Conservation (phyloP, 2,113 vertebrate genomes). For the Oncorhynchus clarkii region DNA sequence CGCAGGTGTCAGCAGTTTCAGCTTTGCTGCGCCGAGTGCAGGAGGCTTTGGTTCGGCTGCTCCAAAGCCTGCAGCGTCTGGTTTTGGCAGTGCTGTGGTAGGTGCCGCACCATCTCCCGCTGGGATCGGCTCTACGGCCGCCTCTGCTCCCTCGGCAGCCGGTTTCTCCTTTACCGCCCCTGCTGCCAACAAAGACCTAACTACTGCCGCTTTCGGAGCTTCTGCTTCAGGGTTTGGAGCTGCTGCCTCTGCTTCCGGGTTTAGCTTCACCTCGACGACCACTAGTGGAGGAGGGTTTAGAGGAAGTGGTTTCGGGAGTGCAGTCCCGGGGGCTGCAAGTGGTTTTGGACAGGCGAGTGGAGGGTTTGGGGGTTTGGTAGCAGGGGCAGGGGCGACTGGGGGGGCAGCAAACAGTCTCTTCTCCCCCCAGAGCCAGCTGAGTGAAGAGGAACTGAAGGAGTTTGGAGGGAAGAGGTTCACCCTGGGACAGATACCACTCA, state of each 20-base stretch:
- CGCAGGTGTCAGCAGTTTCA: slow-evolving; percentile 63
- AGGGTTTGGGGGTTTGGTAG: slow-evolving; percentile 25
- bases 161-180: slow-evolving; percentile 65
- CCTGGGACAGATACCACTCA: slow-evolving; percentile 81
- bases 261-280: slow-evolving; percentile 56
- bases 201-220: slow-evolving; percentile 39
- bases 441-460: slow-evolving; percentile 81
- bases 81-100: slow-evolving; percentile 55
- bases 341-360: slow-evolving; percentile 40
- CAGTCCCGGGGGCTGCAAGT: slow-evolving; percentile 17
- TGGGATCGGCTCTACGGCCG: slow-evolving; percentile 51
- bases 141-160: slow-evolving; percentile 33
- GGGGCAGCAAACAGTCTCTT: slow-evolving; percentile 62
- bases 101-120: slow-evolving; percentile 41
- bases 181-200: slow-evolving; percentile 14
- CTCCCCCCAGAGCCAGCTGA: slow-evolving; percentile 77
- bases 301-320: slow-evolving; percentile 39
- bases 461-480: slow-evolving; percentile 82
- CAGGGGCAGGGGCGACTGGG: too few relatives aligned
- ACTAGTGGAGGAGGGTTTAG: slow-evolving; percentile 20
- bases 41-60: too few relatives aligned
- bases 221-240: not conserved
- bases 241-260: slow-evolving; percentile 40
- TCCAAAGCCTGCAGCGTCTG: slow-evolving; percentile 36
- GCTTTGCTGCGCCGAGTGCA: slow-evolving; percentile 69